phyloP scores from a whole-genome alignment of 2,888 invertebrate genomes.

The Agrotis clavis region DNA sequence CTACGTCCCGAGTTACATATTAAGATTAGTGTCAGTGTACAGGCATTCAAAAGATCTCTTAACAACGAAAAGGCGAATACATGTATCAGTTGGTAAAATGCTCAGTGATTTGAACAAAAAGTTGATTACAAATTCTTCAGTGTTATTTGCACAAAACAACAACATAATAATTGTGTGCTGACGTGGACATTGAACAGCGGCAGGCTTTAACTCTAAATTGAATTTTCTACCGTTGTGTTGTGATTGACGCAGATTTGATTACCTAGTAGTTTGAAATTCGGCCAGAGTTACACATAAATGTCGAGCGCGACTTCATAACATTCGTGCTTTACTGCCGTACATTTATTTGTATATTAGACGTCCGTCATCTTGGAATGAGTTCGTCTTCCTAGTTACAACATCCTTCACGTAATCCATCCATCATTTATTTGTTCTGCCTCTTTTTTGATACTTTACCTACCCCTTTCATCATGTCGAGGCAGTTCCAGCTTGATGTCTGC shows the following conservation, averaged over 20 bases:
- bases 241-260: constrained; percentile 26
- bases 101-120: constrained; percentile 11
- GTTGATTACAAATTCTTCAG: constrained; percentile 10
- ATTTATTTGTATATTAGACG: background rate
- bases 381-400: no score
- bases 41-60: background rate
- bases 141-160: constrained; percentile 15
- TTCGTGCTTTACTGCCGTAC: background rate
- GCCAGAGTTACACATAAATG: background rate
- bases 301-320: background rate
- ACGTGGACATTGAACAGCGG: constrained; percentile 1
- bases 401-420: background rate
- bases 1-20: constrained; percentile 3
- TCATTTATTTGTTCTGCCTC: background rate
- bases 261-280: constrained; percentile 12
- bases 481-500: no score
- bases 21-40: background rate
- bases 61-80: background rate
- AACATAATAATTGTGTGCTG: constrained; percentile 12
- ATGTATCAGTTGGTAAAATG: background rate
- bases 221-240: constrained; percentile 10
- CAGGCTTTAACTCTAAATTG: constrained; percentile 12
- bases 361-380: background rate
- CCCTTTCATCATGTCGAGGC: no score
- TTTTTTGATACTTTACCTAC: background rate